Evolutionary conservation across 2,888 invertebrate species (phyloP).

Genomic region (Thereva nobilitata): DNA sequence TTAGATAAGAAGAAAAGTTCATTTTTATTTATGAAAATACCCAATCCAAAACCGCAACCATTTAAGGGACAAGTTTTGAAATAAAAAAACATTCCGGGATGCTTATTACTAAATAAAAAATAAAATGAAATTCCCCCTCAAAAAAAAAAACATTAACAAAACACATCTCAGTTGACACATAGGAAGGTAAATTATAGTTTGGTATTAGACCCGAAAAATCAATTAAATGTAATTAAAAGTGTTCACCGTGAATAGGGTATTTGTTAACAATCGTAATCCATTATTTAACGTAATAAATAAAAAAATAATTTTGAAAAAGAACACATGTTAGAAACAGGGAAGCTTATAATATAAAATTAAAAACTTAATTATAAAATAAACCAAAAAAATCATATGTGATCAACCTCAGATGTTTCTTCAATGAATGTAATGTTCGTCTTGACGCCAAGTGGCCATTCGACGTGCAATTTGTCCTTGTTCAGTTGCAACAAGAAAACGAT

Average conservation of each 20-base stretch:
- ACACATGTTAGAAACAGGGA: conserved; percentile 32
- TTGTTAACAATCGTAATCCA: not conserved
- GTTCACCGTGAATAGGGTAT: conserved; percentile 4
- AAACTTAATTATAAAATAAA: not conserved
- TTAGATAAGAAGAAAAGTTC: conserved; percentile 15
- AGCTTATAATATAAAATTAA: conserved; percentile 6
- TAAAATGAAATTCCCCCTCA: not conserved
- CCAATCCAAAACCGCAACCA: conserved; percentile 29
- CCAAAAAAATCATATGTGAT: conserved; percentile 43
- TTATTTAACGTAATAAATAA: conserved; percentile 5
- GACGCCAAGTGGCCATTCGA: conserved; percentile 95
- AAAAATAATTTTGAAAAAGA: conserved; percentile 25
- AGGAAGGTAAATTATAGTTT: conserved; percentile 10
- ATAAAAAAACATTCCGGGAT: conserved; percentile 30
- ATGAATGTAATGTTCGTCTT: conserved; percentile 93
- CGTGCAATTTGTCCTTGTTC: conserved; percentile 97
- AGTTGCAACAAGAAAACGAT: conserved; percentile 98
- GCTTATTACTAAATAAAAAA: conserved; percentile 25
- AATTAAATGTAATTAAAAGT: not conserved
- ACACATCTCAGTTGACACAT: conserved; percentile 22
- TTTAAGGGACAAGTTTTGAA: conserved; percentile 16
- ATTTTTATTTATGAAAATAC: not conserved
- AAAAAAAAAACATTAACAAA: conserved; percentile 7
- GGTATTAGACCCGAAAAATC: conserved; percentile 3
- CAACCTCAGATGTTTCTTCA: conserved; percentile 90